Evolutionary conservation across 1,140 invertebrate species (phyloP).

Genomic region (Drosophila albomicans): DNA sequence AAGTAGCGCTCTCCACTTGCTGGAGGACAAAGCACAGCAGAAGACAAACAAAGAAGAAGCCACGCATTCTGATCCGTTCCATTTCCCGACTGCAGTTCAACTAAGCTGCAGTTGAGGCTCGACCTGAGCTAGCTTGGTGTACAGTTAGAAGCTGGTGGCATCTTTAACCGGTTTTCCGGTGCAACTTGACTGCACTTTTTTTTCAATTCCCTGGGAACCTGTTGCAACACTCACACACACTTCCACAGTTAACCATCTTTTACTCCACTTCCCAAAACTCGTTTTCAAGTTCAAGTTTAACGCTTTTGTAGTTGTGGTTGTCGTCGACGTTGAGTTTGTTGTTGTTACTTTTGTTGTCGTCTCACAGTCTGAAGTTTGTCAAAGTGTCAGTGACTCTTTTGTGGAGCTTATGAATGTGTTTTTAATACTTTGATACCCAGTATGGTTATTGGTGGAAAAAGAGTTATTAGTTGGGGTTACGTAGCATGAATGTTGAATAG

Average conservation of each 20-base stretch:
- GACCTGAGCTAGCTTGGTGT: conserved; percentile 7
- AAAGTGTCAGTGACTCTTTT: conserved; percentile 80
- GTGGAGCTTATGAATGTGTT: conserved; percentile 46
- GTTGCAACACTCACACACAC: conserved; percentile 52
- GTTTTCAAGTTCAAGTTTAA: conserved; percentile 84
- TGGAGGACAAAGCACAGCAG: conserved; percentile 15
- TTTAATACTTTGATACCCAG: conserved; percentile 37
- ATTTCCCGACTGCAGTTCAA: conserved; percentile 42
- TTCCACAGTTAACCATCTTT: conserved; percentile 24
- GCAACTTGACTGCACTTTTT: conserved; percentile 34
- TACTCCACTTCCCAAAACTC: conserved; percentile 61
- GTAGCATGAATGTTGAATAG: too few species aligned
- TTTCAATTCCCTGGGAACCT: conserved; percentile 43
- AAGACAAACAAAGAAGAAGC: background rate
- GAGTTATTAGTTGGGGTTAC: too few species aligned
- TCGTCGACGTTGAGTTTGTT: background rate
- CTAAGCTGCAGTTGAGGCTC: conserved; percentile 44
- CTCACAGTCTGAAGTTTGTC: conserved; percentile 46
- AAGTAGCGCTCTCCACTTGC: conserved; percentile 42
- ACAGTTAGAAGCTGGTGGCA: conserved; percentile 45
- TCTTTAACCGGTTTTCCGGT: conserved; percentile 45
- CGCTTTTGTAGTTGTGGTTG: conserved; percentile 3
- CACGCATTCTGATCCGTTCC: conserved; percentile 37
- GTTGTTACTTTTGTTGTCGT: conserved; percentile 24
- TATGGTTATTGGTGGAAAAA: background rate